Evolutionary conservation across 2,797 vertebrate genomes (phyloP).

Genomic region (Rhynchonycteris naso): DNA sequence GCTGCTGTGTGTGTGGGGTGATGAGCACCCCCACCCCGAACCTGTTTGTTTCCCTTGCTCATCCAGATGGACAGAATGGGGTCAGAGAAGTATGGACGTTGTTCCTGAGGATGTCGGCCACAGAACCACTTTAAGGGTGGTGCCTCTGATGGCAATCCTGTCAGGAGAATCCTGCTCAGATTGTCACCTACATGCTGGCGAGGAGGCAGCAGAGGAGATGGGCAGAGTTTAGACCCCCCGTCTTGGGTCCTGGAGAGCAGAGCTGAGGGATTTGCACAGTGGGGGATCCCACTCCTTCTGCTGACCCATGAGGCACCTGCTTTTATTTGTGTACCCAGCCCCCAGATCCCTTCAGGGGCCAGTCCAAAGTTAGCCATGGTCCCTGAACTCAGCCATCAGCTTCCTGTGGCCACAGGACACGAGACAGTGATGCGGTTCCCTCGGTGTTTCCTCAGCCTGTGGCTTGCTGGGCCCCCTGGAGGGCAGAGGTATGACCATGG

Average conservation of each 20-base stretch:
- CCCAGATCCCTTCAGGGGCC: too few relatives aligned
- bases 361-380: too few relatives aligned
- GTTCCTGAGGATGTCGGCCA: background rate
- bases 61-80: accelerated
- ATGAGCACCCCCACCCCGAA: too few relatives aligned
- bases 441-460: background rate
- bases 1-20: too few relatives aligned
- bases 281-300: background rate
- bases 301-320: accelerated
- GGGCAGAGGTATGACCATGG: background rate
- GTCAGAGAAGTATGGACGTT: background rate
- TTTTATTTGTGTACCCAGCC: accelerated
- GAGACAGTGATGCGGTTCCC: background rate
- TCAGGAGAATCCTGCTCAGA: background rate
- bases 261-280: accelerated
- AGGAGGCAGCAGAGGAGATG: background rate
- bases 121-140: too few relatives aligned
- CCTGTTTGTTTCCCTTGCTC: accelerated
- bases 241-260: background rate
- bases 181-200: accelerated
- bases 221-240: accelerated
- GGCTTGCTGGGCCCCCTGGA: background rate
- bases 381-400: too few relatives aligned
- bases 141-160: accelerated
- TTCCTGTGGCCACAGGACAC: background rate